Conservation (phyloP, 2,113 vertebrate genomes). For the Takifugu flavidus region DNA sequence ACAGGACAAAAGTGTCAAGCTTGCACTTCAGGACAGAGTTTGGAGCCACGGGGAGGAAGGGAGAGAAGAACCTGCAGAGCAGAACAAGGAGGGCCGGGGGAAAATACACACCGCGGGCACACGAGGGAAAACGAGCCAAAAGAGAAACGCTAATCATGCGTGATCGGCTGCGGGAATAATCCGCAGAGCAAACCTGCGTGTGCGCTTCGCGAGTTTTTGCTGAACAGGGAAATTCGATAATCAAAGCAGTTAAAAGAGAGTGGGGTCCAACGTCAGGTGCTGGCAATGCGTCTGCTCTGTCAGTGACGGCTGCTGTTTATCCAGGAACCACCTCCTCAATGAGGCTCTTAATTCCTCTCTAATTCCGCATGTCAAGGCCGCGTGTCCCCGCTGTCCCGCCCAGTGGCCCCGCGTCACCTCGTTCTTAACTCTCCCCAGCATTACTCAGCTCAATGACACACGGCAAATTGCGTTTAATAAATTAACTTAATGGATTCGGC, state of each 20-base stretch:
- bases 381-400: conserved; percentile 64
- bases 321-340: conserved; percentile 53
- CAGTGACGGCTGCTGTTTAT: conserved; percentile 40
- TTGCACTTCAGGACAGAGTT: conserved; percentile 27
- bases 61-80: conserved; percentile 45
- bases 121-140: conserved; percentile 32
- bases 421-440: conserved; percentile 76
- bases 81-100: conserved; percentile 58
- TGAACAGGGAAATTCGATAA: conserved; percentile 55
- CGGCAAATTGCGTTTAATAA: conserved; percentile 94
- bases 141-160: conserved; percentile 60
- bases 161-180: conserved; percentile 41
- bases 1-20: conserved; percentile 22
- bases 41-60: conserved; percentile 17
- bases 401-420: conserved; percentile 67
- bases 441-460: conserved; percentile 89
- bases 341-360: conserved; percentile 69
- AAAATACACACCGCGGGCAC: conserved; percentile 43
- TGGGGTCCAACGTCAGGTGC: neutral
- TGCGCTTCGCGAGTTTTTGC: conserved; percentile 21
- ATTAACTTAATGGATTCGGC: conserved; percentile 93
- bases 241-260: conserved; percentile 23
- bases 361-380: conserved; percentile 70
- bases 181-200: conserved; percentile 19
- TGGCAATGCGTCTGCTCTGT: neutral